These are phyloP conservation scores for Leptodactylus fallax DNA, from an alignment of 2,797 vertebrate genomes.

Conservation along the genomic window DNA sequence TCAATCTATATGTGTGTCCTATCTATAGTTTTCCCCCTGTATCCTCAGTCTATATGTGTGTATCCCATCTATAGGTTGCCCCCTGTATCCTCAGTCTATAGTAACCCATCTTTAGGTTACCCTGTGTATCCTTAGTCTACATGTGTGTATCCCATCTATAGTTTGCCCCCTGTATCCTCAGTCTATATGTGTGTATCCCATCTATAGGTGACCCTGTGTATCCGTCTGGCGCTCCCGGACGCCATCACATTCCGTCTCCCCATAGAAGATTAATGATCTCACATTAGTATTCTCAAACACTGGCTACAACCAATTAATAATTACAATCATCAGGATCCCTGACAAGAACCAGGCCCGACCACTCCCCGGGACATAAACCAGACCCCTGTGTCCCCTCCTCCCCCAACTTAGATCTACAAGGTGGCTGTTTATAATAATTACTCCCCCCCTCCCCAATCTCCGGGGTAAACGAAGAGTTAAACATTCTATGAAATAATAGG, in stretches of 20 bases:
- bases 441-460: neutral
- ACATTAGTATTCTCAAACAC: slow-evolving; percentile 70
- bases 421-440: slow-evolving; percentile 22
- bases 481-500: neutral
- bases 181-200: neutral
- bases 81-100: too few species aligned
- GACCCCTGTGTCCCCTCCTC: neutral
- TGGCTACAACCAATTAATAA: slow-evolving; percentile 70
- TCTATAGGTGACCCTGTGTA: neutral
- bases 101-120: too few species aligned
- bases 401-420: slow-evolving; percentile 14
- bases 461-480: neutral
- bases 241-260: neutral
- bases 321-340: slow-evolving; percentile 68
- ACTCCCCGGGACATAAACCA: slow-evolving; percentile 48
- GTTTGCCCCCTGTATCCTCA: too few species aligned
- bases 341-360: slow-evolving; percentile 66
- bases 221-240: neutral
- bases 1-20: too few species aligned
- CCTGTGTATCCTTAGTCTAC: too few species aligned
- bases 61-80: too few species aligned
- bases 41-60: too few species aligned
- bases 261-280: slow-evolving; percentile 71
- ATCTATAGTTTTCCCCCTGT: too few species aligned
- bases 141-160: too few species aligned